Percentiles rank a stretch among this genome's conserved stretches.
Conservation (phyloP, 1,140 invertebrate genomes). For the Drosophila sp. region DNA sequence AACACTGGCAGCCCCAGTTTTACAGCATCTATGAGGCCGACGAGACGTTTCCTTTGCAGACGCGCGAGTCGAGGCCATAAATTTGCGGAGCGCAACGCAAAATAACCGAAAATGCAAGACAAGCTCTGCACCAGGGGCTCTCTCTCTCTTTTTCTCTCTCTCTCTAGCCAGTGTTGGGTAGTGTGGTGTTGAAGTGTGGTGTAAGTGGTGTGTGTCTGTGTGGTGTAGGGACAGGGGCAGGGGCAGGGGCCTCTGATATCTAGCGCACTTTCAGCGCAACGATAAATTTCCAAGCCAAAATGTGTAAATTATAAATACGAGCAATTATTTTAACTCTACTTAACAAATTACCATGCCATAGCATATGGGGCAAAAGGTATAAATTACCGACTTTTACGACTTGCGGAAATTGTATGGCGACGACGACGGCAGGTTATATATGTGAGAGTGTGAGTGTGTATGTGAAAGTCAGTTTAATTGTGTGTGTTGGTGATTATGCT, state of each 20-base stretch:
- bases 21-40: conserved; percentile 23
- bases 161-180: not conserved
- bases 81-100: conserved; percentile 66
- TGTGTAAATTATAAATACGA: conserved; percentile 85
- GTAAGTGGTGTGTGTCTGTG: conserved; percentile 1
- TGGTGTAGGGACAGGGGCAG: conserved; percentile 1
- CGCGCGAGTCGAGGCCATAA: conserved; percentile 71
- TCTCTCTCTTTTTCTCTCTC: not conserved
- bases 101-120: conserved; percentile 76
- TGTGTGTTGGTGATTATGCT: conserved; percentile 79
- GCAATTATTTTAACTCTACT: conserved; percentile 85
- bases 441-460: conserved; percentile 10
- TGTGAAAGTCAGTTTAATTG: conserved; percentile 63
- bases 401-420: conserved; percentile 82
- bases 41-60: conserved; percentile 46
- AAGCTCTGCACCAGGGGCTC: conserved; percentile 54
- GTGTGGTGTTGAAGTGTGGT: conserved; percentile 1
- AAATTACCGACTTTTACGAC: conserved; percentile 83
- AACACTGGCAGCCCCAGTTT: conserved; percentile 27
- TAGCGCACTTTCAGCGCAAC: conserved; percentile 81
- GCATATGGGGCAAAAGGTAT: conserved; percentile 83
- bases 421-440: conserved; percentile 48
- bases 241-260: conserved; percentile 44
- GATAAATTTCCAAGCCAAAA: conserved; percentile 83
- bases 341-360: conserved; percentile 84